Percentiles rank a stretch among this genome's conserved stretches.
Conservation (phyloP, 2,888 invertebrate genomes). For the Deroplatys truncata region DNA sequence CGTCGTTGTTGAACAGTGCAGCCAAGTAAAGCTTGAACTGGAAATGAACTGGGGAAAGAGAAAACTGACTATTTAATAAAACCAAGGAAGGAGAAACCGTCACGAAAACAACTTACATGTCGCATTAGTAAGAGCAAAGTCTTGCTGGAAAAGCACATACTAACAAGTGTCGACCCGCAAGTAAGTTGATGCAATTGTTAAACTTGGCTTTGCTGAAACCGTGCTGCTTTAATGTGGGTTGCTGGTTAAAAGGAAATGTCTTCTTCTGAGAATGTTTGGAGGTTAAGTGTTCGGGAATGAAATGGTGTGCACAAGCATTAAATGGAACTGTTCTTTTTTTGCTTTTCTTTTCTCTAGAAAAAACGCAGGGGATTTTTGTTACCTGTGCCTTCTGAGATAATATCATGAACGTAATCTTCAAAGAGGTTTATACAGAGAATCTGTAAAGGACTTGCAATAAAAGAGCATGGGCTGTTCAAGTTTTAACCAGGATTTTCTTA, state of each 20-base stretch:
- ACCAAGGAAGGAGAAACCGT: background rate
- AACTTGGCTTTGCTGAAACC: background rate
- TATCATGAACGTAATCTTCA: background rate
- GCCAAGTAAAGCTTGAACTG: too few species aligned
- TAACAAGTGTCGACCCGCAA: background rate
- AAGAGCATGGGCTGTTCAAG: background rate
- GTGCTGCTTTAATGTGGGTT: background rate
- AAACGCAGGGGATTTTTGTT: background rate
- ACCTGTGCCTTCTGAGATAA: background rate
- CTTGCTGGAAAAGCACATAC: background rate
- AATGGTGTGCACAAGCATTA: background rate
- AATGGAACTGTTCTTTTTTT: background rate
- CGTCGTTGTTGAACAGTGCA: too few species aligned
- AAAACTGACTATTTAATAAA: too few species aligned
- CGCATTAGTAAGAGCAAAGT: background rate
- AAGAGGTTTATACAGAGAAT: background rate
- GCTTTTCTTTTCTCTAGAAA: background rate
- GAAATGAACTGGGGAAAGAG: too few species aligned
- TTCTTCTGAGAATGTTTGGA: background rate
- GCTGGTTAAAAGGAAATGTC: background rate
- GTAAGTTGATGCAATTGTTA: background rate
- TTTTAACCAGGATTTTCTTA: background rate
- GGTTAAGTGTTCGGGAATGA: background rate
- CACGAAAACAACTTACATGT: background rate
- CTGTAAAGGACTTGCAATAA: background rate